These are phyloP conservation scores for Sinelater perroti DNA, from an alignment of 2,888 invertebrate species.

Conservation along the genomic window DNA sequence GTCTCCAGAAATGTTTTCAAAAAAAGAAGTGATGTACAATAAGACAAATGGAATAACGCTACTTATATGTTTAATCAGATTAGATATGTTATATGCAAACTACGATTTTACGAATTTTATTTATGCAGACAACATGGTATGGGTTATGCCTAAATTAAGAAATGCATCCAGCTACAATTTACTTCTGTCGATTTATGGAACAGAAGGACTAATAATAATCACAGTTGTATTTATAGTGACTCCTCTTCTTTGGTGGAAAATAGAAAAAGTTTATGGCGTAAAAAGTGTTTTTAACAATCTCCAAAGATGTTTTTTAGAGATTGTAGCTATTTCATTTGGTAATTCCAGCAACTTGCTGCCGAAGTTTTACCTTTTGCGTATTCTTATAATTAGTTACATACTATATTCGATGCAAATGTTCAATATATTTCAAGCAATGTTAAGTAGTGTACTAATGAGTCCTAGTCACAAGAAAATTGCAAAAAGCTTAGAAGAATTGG, in stretches of 20 bases:
- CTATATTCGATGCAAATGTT: slow-evolving; percentile 5
- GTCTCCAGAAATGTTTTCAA: too few species aligned
- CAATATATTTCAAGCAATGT: slow-evolving; percentile 11
- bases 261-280: background rate
- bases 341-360: background rate
- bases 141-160: background rate
- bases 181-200: too few species aligned
- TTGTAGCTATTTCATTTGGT: background rate
- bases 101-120: slow-evolving; percentile 1
- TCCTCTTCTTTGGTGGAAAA: background rate
- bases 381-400: slow-evolving; percentile 9
- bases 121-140: background rate
- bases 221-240: background rate
- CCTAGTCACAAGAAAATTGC: background rate
- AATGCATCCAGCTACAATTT: too few species aligned
- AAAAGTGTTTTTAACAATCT: background rate
- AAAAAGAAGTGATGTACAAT: background rate
- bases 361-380: background rate
- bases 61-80: background rate
- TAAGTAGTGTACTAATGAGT: slow-evolving; percentile 5
- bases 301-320: slow-evolving; percentile 1
- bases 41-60: background rate
- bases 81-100: background rate
- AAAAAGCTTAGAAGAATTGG: slow-evolving; percentile 4
- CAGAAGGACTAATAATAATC: too few species aligned